Evolutionary conservation across 2,888 invertebrate genomes (phyloP).

Genomic region (Hydriomena furcata): DNA sequence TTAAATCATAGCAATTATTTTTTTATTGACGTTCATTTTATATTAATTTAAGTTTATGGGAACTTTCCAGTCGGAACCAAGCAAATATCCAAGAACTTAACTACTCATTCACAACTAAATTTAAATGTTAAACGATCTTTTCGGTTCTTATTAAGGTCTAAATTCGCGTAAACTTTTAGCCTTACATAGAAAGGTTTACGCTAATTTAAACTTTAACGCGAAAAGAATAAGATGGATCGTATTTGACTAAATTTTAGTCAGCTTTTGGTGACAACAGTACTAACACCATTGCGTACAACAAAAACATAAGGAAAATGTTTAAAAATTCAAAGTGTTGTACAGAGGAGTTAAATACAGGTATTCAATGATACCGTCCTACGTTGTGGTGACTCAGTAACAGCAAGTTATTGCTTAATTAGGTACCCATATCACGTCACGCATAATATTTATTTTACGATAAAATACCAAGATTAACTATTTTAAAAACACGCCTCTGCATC

Average conservation of each 20-base stretch:
- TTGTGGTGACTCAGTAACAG: conserved; percentile 1
- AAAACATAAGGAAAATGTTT: conserved; percentile 3
- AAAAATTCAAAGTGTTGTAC: neutral
- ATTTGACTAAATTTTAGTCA: too few relatives aligned
- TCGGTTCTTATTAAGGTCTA: too few relatives aligned
- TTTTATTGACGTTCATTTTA: conserved; percentile 10
- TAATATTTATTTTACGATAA: conserved; percentile 20
- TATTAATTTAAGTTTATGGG: conserved; percentile 4
- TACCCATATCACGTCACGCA: conserved; percentile 13
- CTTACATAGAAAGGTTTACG: too few relatives aligned
- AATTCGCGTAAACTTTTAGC: too few relatives aligned
- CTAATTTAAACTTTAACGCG: too few relatives aligned
- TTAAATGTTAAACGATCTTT: too few relatives aligned
- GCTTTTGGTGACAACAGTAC: too few relatives aligned
- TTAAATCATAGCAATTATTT: conserved; percentile 21
- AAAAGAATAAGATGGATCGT: too few relatives aligned
- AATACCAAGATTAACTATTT: conserved; percentile 15
- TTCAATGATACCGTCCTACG: conserved; percentile 8
- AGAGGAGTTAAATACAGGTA: conserved; percentile 1
- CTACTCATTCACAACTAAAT: too few relatives aligned
- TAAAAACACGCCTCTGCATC: conserved; percentile 1
- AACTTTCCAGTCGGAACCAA: neutral
- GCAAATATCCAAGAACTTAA: neutral
- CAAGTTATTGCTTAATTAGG: conserved; percentile 11
- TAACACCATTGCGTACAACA: too few relatives aligned